A percentile compares a stretch with the other conserved stretches of the same genome.
Evolutionary conservation across 2,888 invertebrate genomes (phyloP).

Genomic region (Crioceris asparagi): DNA sequence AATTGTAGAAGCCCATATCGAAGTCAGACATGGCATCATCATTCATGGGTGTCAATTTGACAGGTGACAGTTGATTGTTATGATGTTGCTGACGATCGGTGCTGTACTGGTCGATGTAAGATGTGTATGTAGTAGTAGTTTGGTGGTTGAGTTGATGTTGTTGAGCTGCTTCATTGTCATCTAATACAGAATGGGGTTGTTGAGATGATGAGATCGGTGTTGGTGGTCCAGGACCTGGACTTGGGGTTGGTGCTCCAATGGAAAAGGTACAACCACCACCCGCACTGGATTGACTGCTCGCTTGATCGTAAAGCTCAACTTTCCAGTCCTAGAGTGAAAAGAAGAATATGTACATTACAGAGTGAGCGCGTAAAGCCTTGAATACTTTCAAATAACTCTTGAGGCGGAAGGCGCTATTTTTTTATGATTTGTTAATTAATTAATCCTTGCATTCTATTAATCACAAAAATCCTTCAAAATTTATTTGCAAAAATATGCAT

Average conservation of each 20-base stretch:
- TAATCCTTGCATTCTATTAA: too few species aligned
- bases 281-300: conserved; percentile 38
- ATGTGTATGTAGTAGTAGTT: conserved; percentile 23
- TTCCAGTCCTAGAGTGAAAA: conserved; percentile 32
- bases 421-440: too few species aligned
- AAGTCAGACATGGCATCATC: conserved; percentile 34
- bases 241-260: conserved; percentile 32
- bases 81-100: too few species aligned
- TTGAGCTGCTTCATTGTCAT: conserved; percentile 20
- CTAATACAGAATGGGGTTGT: conserved; percentile 14
- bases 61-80: conserved; percentile 29
- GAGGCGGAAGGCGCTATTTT: too few species aligned
- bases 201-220: conserved; percentile 23
- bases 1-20: conserved; percentile 28
- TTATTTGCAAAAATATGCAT: too few species aligned
- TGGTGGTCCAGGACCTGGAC: conserved; percentile 30
- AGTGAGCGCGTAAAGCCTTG: not conserved
- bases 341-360: not conserved
- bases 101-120: conserved; percentile 24
- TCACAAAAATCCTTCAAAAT: too few species aligned
- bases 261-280: conserved; percentile 35
- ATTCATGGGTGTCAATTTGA: conserved; percentile 33
- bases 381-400: not conserved
- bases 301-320: conserved; percentile 37
- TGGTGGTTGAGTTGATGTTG: conserved; percentile 12